Percentiles rank a stretch among this genome's conserved stretches.
Conservation (phyloP, 2,113 vertebrate genomes). For the Merops nubicus region DNA sequence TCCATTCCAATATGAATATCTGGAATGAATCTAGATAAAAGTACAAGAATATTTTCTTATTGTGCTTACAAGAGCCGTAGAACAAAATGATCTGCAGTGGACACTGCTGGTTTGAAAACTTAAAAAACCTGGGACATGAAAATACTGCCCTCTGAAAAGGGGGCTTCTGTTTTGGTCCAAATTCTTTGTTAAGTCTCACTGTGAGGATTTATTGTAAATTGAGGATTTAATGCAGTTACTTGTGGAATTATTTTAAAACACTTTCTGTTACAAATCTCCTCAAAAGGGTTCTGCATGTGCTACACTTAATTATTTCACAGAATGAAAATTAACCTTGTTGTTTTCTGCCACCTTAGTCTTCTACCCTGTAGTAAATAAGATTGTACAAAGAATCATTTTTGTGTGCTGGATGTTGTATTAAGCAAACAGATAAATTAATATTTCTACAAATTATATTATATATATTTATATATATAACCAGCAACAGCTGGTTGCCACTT, state of each 20-base stretch:
- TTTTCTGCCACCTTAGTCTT: constrained; percentile 11
- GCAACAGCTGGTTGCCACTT: not conserved
- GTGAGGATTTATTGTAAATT: constrained; percentile 23
- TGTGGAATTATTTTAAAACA: constrained; percentile 18
- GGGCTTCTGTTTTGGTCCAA: not conserved
- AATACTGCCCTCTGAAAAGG: not conserved
- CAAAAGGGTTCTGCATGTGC: constrained; percentile 2
- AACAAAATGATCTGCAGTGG: not conserved
- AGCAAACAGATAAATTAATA: not conserved
- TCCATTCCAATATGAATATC: not conserved
- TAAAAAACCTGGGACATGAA: not conserved
- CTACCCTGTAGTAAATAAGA: constrained; percentile 10
- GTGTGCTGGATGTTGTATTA: not conserved
- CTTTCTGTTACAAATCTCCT: constrained; percentile 27
- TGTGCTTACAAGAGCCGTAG: not conserved
- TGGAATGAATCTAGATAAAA: not conserved
- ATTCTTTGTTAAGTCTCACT: not conserved
- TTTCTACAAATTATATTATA: not conserved
- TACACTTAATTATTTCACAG: constrained; percentile 51
- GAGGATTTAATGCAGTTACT: constrained; percentile 43
- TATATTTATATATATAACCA: no score
- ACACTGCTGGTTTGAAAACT: not conserved
- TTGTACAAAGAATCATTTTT: not conserved
- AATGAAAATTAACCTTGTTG: constrained; percentile 38
- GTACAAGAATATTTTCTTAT: not conserved